These are phyloP conservation scores for Leptopilina myrica DNA, from an alignment of 2,888 invertebrate genomes.

Conservation along the genomic window DNA sequence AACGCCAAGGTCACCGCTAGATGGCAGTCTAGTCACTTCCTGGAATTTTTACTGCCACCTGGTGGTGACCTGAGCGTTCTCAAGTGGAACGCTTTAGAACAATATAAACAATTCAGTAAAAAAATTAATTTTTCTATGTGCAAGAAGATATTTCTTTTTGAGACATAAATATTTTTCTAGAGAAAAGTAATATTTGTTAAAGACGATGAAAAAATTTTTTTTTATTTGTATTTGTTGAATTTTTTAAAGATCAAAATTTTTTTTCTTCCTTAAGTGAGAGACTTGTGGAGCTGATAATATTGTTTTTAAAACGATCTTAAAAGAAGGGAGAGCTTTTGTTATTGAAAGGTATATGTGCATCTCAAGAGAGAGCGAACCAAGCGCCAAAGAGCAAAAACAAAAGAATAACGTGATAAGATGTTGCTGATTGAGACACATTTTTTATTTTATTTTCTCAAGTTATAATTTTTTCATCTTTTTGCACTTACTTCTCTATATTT, in stretches of 20 bases:
- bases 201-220: no score
- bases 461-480: not conserved
- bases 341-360: slow-evolving; percentile 7
- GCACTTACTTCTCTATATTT: no score
- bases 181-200: no score
- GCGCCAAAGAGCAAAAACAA: not conserved
- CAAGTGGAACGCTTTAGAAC: no score
- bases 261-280: not conserved
- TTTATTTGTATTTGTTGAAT: not conserved
- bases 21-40: no score
- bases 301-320: not conserved
- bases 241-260: not conserved
- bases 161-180: no score
- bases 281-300: not conserved
- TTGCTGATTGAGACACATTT: not conserved
- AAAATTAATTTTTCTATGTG: no score
- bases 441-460: not conserved
- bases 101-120: no score
- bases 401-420: slow-evolving; percentile 6
- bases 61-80: no score
- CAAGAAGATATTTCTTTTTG: no score
- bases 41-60: no score
- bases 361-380: not conserved
- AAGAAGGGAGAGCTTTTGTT: not conserved
- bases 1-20: no score